phyloP scores from a whole-genome alignment of 2,888 invertebrate genomes.

The Pseudeuparius sepicola region DNA sequence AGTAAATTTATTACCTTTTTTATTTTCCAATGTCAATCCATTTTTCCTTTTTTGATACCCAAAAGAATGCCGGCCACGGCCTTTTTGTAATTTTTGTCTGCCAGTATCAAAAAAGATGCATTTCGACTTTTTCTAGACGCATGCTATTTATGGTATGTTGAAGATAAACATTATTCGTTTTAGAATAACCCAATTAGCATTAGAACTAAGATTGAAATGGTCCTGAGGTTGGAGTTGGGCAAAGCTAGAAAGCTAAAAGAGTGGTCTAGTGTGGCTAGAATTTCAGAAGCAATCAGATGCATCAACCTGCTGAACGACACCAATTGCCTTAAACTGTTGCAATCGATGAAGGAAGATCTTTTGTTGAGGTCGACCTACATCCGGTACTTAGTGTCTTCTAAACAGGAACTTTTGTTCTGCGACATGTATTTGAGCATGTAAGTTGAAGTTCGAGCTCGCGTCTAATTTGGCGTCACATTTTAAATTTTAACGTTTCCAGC shows the following conservation, averaged over 20 bases:
- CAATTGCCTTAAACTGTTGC: conserved; percentile 63
- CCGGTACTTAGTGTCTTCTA: conserved; percentile 70
- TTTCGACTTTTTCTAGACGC: no score
- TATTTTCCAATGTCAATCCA: no score
- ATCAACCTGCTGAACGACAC: conserved; percentile 57
- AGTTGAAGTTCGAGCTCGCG: conserved; percentile 18
- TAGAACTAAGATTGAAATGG: conserved; percentile 47
- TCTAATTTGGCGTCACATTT: not conserved
- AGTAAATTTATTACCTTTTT: no score
- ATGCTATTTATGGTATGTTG: no score
- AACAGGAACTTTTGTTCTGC: conserved; percentile 68
- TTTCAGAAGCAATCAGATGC: conserved; percentile 76
- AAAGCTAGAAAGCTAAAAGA: conserved; percentile 75
- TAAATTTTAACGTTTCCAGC: conserved; percentile 32
- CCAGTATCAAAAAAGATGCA: no score
- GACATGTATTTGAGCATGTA: conserved; percentile 61
- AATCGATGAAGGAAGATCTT: conserved; percentile 67
- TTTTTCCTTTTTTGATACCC: no score
- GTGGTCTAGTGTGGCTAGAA: conserved; percentile 63
- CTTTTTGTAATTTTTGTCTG: no score
- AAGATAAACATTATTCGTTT: no score
- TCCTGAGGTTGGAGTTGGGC: conserved; percentile 66
- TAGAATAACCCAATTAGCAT: conserved; percentile 28
- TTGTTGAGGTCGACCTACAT: conserved; percentile 68
- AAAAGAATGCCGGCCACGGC: no score